Conservation (phyloP, 2,113 vertebrate genomes). For the Nyctereutes procyonoides region DNA sequence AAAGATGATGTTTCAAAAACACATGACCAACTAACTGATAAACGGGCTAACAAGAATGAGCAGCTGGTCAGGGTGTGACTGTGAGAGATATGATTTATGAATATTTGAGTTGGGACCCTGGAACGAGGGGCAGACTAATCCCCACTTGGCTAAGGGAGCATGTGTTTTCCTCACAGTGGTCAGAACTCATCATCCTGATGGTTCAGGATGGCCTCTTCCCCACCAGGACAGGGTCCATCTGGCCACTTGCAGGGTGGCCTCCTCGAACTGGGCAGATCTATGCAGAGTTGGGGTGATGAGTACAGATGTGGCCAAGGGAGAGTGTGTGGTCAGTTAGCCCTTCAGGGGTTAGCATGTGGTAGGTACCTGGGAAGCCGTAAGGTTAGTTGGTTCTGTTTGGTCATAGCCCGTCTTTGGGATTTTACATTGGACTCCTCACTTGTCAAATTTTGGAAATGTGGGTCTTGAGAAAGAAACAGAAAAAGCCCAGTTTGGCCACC, state of each 20-base stretch:
- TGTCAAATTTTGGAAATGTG: slow-evolving; percentile 26
- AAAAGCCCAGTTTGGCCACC: background rate
- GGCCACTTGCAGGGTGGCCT: background rate
- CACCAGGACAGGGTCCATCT: slow-evolving; percentile 51
- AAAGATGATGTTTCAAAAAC: background rate
- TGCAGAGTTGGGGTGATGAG: slow-evolving; percentile 13
- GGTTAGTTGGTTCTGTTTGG: background rate
- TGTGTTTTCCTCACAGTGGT: slow-evolving; percentile 19
- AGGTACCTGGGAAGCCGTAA: background rate
- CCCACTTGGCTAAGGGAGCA: background rate
- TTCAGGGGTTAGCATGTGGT: background rate
- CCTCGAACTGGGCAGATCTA: background rate
- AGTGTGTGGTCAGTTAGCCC: background rate
- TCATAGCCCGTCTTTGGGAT: background rate
- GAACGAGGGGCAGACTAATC: background rate
- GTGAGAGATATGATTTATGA: background rate
- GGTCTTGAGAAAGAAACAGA: background rate
- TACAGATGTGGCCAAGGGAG: slow-evolving; percentile 14
- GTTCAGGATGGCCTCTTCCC: slow-evolving; percentile 25
- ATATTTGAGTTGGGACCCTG: background rate
- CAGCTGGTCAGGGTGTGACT: background rate
- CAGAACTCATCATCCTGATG: background rate
- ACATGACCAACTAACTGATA: background rate
- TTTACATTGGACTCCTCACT: background rate
- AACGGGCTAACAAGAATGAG: background rate